Conservation (phyloP, 1,140 invertebrate genomes). For the Mizuhopecten yessoensis region DNA sequence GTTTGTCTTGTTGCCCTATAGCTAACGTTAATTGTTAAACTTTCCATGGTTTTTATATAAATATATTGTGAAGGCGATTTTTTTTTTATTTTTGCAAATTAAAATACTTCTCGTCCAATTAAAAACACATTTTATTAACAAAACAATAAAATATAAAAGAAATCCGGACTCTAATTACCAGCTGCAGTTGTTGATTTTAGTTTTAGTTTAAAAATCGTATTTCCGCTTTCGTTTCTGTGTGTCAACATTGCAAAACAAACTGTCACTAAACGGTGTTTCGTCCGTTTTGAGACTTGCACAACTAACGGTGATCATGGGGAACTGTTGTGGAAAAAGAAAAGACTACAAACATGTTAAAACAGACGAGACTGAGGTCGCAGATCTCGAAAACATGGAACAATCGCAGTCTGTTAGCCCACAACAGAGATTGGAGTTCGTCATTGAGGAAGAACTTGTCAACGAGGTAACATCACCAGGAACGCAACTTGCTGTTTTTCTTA, state of each 20-base stretch:
- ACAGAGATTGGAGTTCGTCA: not conserved
- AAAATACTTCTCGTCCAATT: too few species aligned
- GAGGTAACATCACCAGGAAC: not conserved
- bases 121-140: too few species aligned
- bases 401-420: not conserved
- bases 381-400: not conserved
- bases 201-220: not conserved
- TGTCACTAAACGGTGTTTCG: not conserved
- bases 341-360: not conserved
- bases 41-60: too few species aligned
- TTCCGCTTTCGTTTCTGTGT: slow-evolving; percentile 32
- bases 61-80: too few species aligned
- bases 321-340: slow-evolving; percentile 43
- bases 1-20: too few species aligned
- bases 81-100: too few species aligned
- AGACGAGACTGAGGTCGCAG: not conserved
- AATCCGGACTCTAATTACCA: not conserved
- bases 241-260: slow-evolving; percentile 29
- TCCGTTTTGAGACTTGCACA: not conserved
- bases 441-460: not conserved
- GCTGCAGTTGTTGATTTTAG: not conserved
- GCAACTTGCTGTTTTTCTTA: too few species aligned
- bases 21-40: too few species aligned
- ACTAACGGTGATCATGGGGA: not conserved
- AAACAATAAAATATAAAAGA: too few species aligned